Conservation (phyloP, 2,113 vertebrate species). For the Protobothrops flavoviridis region DNA sequence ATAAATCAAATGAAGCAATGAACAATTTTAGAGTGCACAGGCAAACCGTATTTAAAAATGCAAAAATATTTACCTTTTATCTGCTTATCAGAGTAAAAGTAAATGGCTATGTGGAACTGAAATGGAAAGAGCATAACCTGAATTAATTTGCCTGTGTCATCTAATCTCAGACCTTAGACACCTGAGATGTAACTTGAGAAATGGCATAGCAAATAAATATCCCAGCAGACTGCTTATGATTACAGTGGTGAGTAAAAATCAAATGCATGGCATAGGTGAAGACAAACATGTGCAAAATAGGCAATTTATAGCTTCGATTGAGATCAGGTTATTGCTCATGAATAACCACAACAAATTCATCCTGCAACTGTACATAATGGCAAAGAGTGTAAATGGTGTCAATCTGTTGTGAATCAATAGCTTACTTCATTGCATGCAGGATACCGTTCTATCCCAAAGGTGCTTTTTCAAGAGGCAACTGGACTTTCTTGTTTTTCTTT, state of each 20-base stretch:
- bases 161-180: neutral
- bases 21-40: neutral
- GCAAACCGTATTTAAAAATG: neutral
- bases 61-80: constrained; percentile 13
- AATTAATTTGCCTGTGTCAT: constrained; percentile 7
- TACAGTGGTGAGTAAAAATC: constrained; percentile 5
- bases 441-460: neutral
- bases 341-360: constrained; percentile 24
- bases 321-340: constrained; percentile 27
- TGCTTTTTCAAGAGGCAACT: neutral
- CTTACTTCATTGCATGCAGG: constrained; percentile 8
- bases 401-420: constrained; percentile 4
- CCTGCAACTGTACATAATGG: constrained; percentile 4
- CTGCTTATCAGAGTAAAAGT: neutral
- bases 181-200: constrained; percentile 20
- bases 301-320: constrained; percentile 21
- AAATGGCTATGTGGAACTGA: neutral
- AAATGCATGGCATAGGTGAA: constrained; percentile 18
- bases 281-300: constrained; percentile 8
- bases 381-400: constrained; percentile 4
- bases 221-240: constrained; percentile 12
- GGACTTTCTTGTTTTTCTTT: neutral
- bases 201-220: constrained; percentile 16
- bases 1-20: neutral
- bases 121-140: constrained; percentile 10